Evolutionary conservation across 2,888 invertebrate genomes (phyloP), one percentile per base, ranked within the genome.

Genomic region (Helicoverpa assulta): DNA sequence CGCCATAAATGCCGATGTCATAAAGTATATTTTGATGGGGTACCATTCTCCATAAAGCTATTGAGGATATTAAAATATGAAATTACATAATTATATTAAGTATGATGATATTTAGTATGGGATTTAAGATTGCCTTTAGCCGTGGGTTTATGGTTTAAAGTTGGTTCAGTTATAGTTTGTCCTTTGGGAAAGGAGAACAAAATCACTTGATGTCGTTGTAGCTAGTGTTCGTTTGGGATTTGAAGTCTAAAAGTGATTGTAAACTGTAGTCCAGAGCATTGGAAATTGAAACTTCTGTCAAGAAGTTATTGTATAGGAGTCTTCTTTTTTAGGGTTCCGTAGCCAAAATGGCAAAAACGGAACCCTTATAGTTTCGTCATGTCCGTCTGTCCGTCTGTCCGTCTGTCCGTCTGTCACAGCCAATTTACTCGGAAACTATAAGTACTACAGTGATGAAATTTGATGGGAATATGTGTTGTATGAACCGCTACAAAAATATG

Each of bases 21-120:
- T 82, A 80, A 81, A 82, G 74, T 76, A 76, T 71, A 76, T 80
- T 84, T 85, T 83, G 81, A 85, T 84, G 78, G 84, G 76, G 71
- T 81, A 73, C 55, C 66, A 53, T 73, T 62, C 71, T 26, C 71
- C 71, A 83, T 83, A 79, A 85, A 85, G 71, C 78, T 84, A 72
- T 73, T 70, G 70, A 59, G 67, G 80, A 54, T 80, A 79, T 81
- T 82, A 81, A 47, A 47, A 73, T 81, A 82, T 77, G 76, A 78
- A 81, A 82, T 85, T 78, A 75, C 74, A 70, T 84, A 78, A 82
- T 83, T 76, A 78, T 84, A 68, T 76, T 73, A 67, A 57, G 72
- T 61, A 75, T 55, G 65, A 51, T 62, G 70, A 64, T 67, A 70
- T 73, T 81, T 68, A 67, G 67, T 65, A 29, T 63, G 43, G 69